Evolutionary conservation across 2,888 invertebrate genomes (phyloP).

Genomic region (Smittia aterrima): DNA sequence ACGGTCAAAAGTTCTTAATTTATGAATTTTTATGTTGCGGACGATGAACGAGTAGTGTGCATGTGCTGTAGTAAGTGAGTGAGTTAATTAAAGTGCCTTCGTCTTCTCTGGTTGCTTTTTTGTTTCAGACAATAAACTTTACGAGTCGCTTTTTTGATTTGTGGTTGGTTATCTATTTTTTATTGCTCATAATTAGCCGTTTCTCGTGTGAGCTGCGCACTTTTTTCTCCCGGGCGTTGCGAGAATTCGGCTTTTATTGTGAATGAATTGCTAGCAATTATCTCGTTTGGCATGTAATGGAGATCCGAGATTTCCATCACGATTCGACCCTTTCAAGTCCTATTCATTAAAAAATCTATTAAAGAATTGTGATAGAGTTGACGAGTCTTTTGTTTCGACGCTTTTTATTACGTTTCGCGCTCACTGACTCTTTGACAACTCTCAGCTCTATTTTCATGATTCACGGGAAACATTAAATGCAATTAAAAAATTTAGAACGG

Average conservation of each 20-base stretch:
- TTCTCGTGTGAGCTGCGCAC: constrained; percentile 15
- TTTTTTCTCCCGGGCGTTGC: constrained; percentile 5
- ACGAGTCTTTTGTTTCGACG: neutral
- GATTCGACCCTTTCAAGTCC: neutral
- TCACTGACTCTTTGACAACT: neutral
- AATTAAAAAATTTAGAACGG: neutral
- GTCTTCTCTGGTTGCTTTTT: neutral
- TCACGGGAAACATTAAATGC: neutral
- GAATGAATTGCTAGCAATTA: constrained; percentile 8
- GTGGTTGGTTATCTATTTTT: constrained; percentile 37
- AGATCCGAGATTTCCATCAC: neutral
- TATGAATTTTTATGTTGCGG: neutral
- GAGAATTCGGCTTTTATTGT: constrained; percentile 2
- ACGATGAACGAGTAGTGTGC: neutral
- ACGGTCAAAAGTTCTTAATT: constrained; percentile 39
- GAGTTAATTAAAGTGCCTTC: constrained; percentile 39
- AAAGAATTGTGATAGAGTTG: neutral
- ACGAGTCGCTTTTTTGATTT: constrained; percentile 38
- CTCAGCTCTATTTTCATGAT: no score
- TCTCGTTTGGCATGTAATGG: constrained; percentile 16
- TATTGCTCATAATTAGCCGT: constrained; percentile 41
- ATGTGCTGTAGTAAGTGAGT: constrained; percentile 24
- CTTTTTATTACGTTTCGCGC: neutral
- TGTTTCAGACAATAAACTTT: constrained; percentile 1
- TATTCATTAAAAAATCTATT: neutral